Evolutionary conservation across 2,888 invertebrate genomes (phyloP).

Genomic region (Acutogordius australiensis): DNA sequence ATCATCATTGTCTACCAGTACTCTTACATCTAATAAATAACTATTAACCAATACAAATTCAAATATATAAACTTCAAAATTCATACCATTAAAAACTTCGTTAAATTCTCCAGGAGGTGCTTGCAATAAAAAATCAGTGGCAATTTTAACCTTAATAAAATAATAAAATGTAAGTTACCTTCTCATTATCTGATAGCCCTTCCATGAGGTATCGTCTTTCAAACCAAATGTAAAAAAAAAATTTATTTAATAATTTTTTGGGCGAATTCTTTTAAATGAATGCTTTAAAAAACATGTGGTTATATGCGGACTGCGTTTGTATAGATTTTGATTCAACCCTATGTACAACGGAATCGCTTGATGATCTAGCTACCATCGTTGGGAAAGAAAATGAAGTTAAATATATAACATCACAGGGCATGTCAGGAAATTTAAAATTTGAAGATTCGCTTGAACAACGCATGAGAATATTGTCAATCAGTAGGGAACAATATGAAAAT

Average conservation of each 20-base stretch:
- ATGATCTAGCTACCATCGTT: constrained; percentile 8
- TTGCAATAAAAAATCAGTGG: constrained; percentile 85
- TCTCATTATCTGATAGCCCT: no score
- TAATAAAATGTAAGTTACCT: not conserved
- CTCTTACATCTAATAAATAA: constrained; percentile 24
- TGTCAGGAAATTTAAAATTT: not conserved
- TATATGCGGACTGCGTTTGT: not conserved
- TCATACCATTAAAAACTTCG: constrained; percentile 67
- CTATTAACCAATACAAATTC: constrained; percentile 10
- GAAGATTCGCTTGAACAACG: not conserved
- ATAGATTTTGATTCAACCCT: constrained; percentile 9
- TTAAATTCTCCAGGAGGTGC: constrained; percentile 98
- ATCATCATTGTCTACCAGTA: constrained; percentile 57
- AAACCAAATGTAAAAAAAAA: no score
- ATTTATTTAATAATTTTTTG: no score
- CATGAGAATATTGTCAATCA: not conserved
- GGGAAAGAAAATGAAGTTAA: not conserved
- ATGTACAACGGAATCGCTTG: not conserved
- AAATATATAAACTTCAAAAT: constrained; percentile 15
- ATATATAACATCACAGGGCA: not conserved
- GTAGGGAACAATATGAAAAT: not conserved
- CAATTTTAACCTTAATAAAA: constrained; percentile 44
- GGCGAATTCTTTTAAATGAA: not conserved
- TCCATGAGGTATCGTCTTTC: no score
- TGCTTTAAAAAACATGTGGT: not conserved